These are phyloP conservation scores for Psilopsiagon aymara DNA, from an alignment of 2,113 vertebrate genomes.

Conservation along the genomic window DNA sequence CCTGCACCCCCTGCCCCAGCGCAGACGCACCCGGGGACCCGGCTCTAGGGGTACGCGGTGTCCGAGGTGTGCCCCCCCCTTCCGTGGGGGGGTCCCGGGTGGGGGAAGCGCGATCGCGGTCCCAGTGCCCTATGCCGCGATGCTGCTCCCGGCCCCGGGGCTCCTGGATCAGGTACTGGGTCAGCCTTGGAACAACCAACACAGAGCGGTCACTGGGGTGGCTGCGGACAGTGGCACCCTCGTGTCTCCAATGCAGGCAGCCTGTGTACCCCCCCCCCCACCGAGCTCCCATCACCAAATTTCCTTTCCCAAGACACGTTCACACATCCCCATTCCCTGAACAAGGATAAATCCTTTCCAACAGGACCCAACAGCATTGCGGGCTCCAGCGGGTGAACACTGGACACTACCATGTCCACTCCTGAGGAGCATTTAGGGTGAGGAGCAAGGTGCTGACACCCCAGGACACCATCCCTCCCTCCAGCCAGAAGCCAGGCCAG, in stretches of 20 bases:
- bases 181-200: background rate
- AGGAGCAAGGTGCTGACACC: background rate
- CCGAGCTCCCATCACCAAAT: background rate
- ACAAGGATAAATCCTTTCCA: background rate
- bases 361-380: rapidly evolving
- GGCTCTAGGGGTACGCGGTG: no score
- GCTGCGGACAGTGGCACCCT: background rate
- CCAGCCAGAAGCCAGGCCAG: background rate
- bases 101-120: background rate
- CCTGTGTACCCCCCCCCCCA: background rate
- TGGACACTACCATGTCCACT: rapidly evolving
- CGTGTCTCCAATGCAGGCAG: background rate
- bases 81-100: no score
- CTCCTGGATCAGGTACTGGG: background rate
- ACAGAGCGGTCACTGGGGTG: no score
- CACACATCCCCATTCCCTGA: background rate
- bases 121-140: background rate
- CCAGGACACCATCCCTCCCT: background rate
- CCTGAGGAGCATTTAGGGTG: background rate
- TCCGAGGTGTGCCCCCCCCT: background rate
- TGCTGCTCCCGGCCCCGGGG: background rate
- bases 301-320: background rate
- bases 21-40: no score
- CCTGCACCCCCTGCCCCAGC: no score
- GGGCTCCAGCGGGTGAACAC: background rate